Percentiles rank a stretch among this genome's conserved stretches.
Conservation (phyloP, 2,888 invertebrate species). For the Nemoura dubitans region DNA sequence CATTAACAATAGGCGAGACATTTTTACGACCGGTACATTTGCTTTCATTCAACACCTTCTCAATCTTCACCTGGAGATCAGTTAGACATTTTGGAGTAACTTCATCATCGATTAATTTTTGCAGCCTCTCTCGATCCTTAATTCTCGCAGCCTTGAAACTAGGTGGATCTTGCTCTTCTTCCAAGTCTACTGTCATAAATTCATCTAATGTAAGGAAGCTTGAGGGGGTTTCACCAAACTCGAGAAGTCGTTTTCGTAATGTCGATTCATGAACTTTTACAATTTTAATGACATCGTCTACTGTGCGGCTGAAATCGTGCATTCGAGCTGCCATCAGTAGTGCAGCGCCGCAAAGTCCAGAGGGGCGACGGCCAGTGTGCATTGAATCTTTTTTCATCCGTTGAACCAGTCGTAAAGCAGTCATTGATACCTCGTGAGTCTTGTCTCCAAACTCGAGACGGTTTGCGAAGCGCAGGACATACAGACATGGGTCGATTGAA, state of each 20-base stretch:
- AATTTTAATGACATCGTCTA: conserved; percentile 89
- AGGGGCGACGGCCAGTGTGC: conserved; percentile 94
- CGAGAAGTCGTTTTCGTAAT: conserved; percentile 85
- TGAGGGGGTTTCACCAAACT: conserved; percentile 97
- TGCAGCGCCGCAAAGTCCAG: conserved; percentile 98
- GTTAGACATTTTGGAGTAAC: conserved; percentile 67
- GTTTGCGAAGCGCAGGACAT: conserved; percentile 93
- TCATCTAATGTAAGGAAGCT: conserved; percentile 94
- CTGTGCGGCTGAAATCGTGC: conserved; percentile 88
- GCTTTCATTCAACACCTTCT: conserved; percentile 75
- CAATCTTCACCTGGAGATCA: conserved; percentile 87
- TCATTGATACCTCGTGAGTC: conserved; percentile 94
- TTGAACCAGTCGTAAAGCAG: conserved; percentile 91
- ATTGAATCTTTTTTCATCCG: conserved; percentile 99
- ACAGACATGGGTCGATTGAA: conserved; percentile 93
- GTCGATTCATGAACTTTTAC: conserved; percentile 97
- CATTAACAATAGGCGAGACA: neutral
- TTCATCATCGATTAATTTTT: conserved; percentile 72
- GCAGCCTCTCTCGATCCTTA: conserved; percentile 85
- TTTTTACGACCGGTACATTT: conserved; percentile 46
- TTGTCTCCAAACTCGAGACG: conserved; percentile 91
- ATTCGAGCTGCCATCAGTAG: conserved; percentile 92
- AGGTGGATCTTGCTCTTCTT: conserved; percentile 96
- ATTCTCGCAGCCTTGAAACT: conserved; percentile 91
- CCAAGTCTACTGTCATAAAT: conserved; percentile 95